Conservation (phyloP, 2,797 vertebrate species). For the Danionella dracula region DNA sequence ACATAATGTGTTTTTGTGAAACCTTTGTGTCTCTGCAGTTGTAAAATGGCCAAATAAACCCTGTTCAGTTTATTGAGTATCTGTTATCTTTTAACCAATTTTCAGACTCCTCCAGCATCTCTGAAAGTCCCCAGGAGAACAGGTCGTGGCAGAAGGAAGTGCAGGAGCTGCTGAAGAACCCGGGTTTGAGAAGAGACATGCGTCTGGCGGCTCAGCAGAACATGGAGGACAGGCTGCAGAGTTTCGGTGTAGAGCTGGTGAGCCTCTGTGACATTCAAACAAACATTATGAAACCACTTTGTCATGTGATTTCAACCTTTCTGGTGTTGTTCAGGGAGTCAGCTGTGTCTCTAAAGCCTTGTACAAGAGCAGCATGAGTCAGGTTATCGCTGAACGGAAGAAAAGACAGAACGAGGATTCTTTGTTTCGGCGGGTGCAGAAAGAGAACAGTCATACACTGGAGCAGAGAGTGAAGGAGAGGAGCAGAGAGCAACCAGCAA, state of each 20-base stretch:
- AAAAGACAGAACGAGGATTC: constrained; percentile 41
- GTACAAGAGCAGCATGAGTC: constrained; percentile 46
- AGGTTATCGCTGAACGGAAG: constrained; percentile 48
- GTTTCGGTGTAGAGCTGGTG: constrained; percentile 62
- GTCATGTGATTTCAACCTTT: background rate
- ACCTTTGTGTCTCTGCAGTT: too few relatives aligned
- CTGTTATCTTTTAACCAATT: background rate
- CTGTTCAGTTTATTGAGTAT: too few relatives aligned
- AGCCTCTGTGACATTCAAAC: background rate
- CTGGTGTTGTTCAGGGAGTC: constrained; percentile 50
- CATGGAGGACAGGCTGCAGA: constrained; percentile 55
- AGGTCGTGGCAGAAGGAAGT: constrained; percentile 46
- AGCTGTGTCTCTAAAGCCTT: constrained; percentile 51
- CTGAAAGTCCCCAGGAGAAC: constrained; percentile 47
- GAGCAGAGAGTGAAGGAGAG: constrained; percentile 49
- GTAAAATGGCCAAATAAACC: too few relatives aligned
- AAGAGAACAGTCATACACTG: constrained; percentile 46
- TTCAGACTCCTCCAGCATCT: constrained; percentile 64
- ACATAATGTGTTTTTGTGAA: too few relatives aligned
- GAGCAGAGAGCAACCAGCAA: constrained; percentile 24
- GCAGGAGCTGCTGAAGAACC: constrained; percentile 50
- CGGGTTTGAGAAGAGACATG: constrained; percentile 61
- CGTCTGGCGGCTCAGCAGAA: constrained; percentile 57
- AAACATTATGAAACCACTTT: background rate
- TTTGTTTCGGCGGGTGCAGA: constrained; percentile 54